Conservation (phyloP, 2,888 invertebrate species). For the Pegoplata infirma region DNA sequence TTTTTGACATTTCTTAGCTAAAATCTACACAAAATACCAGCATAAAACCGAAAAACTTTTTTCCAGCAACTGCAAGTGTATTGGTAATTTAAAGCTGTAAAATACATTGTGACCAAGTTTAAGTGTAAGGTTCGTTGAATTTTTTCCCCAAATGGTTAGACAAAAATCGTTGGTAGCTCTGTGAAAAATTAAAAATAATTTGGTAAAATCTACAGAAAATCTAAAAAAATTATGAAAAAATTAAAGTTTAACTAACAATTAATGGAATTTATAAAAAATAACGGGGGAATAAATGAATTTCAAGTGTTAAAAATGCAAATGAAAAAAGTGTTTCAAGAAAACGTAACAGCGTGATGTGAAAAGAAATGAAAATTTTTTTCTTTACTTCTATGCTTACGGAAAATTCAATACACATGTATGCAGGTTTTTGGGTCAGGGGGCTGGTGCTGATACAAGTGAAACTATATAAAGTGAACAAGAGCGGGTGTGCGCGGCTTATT, state of each 20-base stretch:
- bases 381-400: slow-evolving; percentile 56
- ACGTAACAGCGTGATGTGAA: slow-evolving; percentile 52
- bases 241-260: background rate
- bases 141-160: slow-evolving; percentile 77
- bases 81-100: slow-evolving; percentile 61
- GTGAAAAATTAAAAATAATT: slow-evolving; percentile 67
- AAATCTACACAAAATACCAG: slow-evolving; percentile 25
- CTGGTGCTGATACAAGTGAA: slow-evolving; percentile 60
- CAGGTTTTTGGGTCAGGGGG: slow-evolving; percentile 62
- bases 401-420: slow-evolving; percentile 68
- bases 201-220: slow-evolving; percentile 59
- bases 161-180: slow-evolving; percentile 74
- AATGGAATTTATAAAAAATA: slow-evolving; percentile 38
- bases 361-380: slow-evolving; percentile 61
- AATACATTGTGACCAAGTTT: slow-evolving; percentile 71
- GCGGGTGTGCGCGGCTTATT: slow-evolving; percentile 63
- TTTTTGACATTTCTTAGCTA: slow-evolving; percentile 57
- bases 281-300: slow-evolving; percentile 5
- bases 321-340: slow-evolving; percentile 43
- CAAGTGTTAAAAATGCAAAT: slow-evolving; percentile 36
- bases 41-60: slow-evolving; percentile 1
- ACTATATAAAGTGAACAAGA: slow-evolving; percentile 58
- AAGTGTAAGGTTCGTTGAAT: slow-evolving; percentile 75
- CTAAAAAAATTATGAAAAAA: slow-evolving; percentile 47
- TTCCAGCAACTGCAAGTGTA: background rate